Percentiles rank a stretch among this genome's conserved stretches.
These are phyloP conservation scores for Girardinichthys multiradiatus DNA, from an alignment of 2,113 vertebrate species.

Conservation along the genomic window DNA sequence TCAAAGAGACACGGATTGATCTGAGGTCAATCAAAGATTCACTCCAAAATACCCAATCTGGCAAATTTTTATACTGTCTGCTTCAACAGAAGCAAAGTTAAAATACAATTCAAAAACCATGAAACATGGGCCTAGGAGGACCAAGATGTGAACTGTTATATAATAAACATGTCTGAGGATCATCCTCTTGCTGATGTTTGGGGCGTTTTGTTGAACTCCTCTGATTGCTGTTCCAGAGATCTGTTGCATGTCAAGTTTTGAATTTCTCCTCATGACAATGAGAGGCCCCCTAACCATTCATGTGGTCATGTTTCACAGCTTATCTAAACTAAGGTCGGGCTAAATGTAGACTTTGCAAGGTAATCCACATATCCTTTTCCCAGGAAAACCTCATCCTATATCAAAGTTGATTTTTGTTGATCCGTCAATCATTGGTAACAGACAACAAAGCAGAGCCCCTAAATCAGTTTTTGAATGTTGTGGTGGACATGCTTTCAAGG, in stretches of 20 bases:
- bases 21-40: too few relatives aligned
- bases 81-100: too few relatives aligned
- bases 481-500: neutral
- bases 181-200: neutral
- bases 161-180: neutral
- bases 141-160: too few relatives aligned
- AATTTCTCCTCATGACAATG: neutral
- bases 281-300: neutral
- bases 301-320: neutral
- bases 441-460: neutral
- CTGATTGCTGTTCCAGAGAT: neutral
- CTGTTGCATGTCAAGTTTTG: neutral
- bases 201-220: neutral
- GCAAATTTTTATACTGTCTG: too few relatives aligned
- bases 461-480: neutral
- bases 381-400: neutral
- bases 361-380: slow-evolving; percentile 7
- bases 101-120: too few relatives aligned
- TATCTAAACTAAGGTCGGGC: slow-evolving; percentile 1
- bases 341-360: neutral
- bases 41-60: too few relatives aligned
- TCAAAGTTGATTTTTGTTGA: neutral
- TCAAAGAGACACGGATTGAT: too few relatives aligned
- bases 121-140: too few relatives aligned
- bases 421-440: neutral